Conservation (phyloP, 1,140 invertebrate genomes). For the Ephestia elutella region DNA sequence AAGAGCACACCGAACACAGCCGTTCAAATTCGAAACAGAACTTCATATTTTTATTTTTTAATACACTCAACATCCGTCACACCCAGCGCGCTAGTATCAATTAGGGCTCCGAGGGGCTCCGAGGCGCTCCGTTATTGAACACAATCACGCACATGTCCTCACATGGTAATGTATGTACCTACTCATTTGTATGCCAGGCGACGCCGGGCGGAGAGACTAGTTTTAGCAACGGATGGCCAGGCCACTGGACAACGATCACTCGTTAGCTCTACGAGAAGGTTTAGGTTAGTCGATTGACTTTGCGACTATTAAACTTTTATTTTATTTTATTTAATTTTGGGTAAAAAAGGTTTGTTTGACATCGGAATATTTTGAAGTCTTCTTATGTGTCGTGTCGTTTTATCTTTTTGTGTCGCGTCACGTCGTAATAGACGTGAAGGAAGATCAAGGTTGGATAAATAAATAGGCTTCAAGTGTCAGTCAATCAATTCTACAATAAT, state of each 20-base stretch:
- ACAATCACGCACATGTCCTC: slow-evolving; percentile 3
- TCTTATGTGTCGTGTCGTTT: too few species aligned
- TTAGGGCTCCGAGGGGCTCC: neutral
- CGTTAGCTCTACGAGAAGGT: neutral
- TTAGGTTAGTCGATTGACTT: too few species aligned
- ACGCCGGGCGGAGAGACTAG: neutral
- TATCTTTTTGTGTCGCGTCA: too few species aligned
- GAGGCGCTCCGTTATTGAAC: neutral
- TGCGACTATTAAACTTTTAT: too few species aligned
- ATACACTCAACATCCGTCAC: neutral
- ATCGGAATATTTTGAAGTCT: too few species aligned
- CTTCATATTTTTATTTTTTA: neutral
- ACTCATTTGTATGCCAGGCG: neutral
- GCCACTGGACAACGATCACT: neutral
- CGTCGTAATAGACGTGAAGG: too few species aligned
- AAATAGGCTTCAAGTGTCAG: too few species aligned
- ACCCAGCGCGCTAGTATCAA: neutral
- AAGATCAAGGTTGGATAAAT: too few species aligned
- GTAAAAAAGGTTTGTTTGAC: too few species aligned
- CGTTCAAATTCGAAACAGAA: neutral
- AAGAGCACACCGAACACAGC: neutral
- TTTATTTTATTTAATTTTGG: too few species aligned
- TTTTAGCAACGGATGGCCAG: neutral
- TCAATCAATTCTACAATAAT: too few species aligned
- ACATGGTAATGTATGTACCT: neutral